phyloP scores from a whole-genome alignment of 2,797 vertebrate genomes.

The Danio aesculapii region DNA sequence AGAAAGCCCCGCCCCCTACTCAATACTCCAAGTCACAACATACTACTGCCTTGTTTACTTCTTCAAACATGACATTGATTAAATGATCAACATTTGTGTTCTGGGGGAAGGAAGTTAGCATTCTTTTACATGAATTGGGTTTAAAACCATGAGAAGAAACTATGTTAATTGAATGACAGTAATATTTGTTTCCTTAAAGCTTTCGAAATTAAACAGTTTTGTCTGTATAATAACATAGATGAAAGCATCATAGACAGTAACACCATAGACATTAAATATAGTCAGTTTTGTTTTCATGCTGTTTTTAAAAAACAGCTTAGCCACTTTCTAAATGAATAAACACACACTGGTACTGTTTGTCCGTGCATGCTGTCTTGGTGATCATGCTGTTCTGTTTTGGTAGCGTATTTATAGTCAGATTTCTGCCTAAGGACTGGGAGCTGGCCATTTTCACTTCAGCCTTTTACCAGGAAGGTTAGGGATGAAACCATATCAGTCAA shows the following conservation, averaged over 20 bases:
- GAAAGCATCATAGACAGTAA: neutral
- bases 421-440: constrained; percentile 26
- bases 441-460: constrained; percentile 25
- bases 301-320: constrained; percentile 11
- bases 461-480: constrained; percentile 30
- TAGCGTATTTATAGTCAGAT: constrained; percentile 55
- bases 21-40: neutral
- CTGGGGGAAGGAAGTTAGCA: too few species aligned
- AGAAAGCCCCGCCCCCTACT: too few species aligned
- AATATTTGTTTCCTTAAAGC: neutral
- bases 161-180: too few species aligned
- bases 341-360: constrained; percentile 10
- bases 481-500: constrained; percentile 44
- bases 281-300: neutral
- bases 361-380: neutral
- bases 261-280: neutral
- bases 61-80: neutral
- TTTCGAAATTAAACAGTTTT: neutral
- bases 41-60: neutral
- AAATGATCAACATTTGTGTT: neutral
- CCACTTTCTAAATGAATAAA: neutral
- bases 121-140: too few species aligned
- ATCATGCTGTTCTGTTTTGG: constrained; percentile 46
- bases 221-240: neutral
- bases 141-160: too few species aligned